Evolutionary conservation across 2,797 vertebrate species (phyloP).

Genomic region (Pterois miles): DNA sequence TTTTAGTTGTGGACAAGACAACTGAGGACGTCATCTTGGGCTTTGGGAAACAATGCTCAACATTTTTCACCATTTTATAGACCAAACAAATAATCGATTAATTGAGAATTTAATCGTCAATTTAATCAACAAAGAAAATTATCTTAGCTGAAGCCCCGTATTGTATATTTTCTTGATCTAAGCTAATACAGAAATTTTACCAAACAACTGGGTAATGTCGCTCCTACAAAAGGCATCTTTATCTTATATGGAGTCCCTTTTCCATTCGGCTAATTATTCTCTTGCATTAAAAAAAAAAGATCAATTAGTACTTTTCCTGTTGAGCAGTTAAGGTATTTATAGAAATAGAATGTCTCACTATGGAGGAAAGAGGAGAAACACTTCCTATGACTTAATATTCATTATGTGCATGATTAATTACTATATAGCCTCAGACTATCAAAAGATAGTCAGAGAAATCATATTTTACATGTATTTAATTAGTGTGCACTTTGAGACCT

Average conservation of each 20-base stretch:
- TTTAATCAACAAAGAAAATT: no score
- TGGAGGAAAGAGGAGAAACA: constrained; percentile 51
- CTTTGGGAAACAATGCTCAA: no score
- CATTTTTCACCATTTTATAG: no score
- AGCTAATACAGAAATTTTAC: background rate
- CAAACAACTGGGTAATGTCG: background rate
- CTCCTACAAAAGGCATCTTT: background rate
- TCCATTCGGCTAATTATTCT: constrained; percentile 34
- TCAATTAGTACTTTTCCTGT: constrained; percentile 28
- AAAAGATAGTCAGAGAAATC: constrained; percentile 75
- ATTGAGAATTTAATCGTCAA: no score
- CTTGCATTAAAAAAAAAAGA: constrained; percentile 23
- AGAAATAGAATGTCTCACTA: constrained; percentile 55
- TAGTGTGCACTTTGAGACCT: constrained; percentile 76
- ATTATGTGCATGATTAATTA: constrained; percentile 79
- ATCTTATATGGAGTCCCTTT: background rate
- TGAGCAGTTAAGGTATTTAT: constrained; percentile 51
- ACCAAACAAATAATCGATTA: no score
- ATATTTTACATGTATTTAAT: constrained; percentile 80
- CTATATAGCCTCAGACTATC: constrained; percentile 75
- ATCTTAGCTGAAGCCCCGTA: fast-evolving
- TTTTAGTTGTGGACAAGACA: no score
- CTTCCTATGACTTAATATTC: constrained; percentile 69
- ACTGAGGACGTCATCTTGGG: no score
- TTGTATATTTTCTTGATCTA: background rate